Percentiles rank a stretch among this genome's conserved stretches.
Evolutionary conservation across 1,140 invertebrate species (phyloP).

Genomic region (Hyposmocoma kahamanoa): DNA sequence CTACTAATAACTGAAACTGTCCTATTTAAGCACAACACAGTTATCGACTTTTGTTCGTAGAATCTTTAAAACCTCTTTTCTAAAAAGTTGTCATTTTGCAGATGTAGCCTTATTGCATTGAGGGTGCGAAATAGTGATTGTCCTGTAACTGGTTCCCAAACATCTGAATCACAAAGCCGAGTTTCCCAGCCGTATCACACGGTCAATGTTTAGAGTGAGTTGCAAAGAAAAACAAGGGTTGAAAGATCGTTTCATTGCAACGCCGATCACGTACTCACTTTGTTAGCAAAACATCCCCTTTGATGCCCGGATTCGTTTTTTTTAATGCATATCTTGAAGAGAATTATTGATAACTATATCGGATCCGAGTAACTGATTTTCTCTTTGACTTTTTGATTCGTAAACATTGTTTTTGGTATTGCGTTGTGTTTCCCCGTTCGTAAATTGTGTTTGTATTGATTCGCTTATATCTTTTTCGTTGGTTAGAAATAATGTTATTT

Average conservation of each 20-base stretch:
- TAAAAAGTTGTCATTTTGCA: too few relatives aligned
- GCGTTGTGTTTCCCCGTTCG: too few relatives aligned
- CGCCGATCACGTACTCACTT: constrained; percentile 35
- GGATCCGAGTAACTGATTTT: constrained; percentile 6
- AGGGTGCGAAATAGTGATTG: not conserved
- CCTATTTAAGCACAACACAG: too few relatives aligned
- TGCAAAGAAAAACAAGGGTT: constrained; percentile 41
- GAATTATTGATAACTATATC: constrained; percentile 54
- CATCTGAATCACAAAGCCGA: constrained; percentile 13
- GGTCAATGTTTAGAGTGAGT: constrained; percentile 26
- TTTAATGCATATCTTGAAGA: constrained; percentile 44
- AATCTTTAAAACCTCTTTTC: not conserved
- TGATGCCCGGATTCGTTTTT: constrained; percentile 28
- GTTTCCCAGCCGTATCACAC: constrained; percentile 14
- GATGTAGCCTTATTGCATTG: too few relatives aligned
- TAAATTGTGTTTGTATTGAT: too few relatives aligned
- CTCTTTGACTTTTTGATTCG: not conserved
- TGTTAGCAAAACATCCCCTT: constrained; percentile 42
- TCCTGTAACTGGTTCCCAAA: not conserved
- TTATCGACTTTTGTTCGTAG: too few relatives aligned
- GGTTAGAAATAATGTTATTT: too few relatives aligned
- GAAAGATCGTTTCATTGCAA: constrained; percentile 24
- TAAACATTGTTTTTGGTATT: not conserved
- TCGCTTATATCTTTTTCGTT: too few relatives aligned
- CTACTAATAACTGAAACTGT: too few relatives aligned